Base-by-base conservation (phyloP, 2,797 vertebrate genomes). In the Epinephelus awoara region DNA sequence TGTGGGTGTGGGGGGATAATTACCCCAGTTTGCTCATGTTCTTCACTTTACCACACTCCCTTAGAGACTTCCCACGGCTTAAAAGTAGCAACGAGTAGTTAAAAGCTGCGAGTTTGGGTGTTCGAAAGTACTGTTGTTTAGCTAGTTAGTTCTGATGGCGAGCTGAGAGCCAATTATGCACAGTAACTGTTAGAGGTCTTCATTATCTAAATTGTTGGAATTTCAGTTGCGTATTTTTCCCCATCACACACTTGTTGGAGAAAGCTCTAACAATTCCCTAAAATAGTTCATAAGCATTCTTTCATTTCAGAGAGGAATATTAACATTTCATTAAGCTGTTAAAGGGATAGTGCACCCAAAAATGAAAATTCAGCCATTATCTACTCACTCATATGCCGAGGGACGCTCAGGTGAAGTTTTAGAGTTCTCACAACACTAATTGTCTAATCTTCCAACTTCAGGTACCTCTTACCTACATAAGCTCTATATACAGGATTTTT, bases 31-130 rank as follows among this genome's bases (percentile, higher is more conserved):
- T 67, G 34, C 42, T 66, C 50, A 25, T 38, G 19, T 66, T 75
- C 19, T 77, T 82, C 52, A 59, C 67, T 81, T 76, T 49, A 42
- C 25, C 54, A 55, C 65, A 68, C 42, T 73, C 23, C 61, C 70
- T 44, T 5, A 21, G 67, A 81, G 63, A 72, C 46, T 57, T 64
- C 13, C 17, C 25, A 44, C 18, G 1, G 57, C 14, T 17, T 47
- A 54, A 54, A 19, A 72, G 58, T 42, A 23, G 49, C 58, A 50
- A 6, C 2, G 10, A 73, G 56, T 19, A 71, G 55, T 72, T 27
- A 62, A 63, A 78, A 38, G 19, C 56, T 75, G 21, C 1, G 0
- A 3, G 67, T 67, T 29, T 59, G 38, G 23, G 1, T 5, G 2
- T 64, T 38, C 18, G 7, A 66, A 52, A 67, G 58, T 7, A 65